These are phyloP conservation scores for Halictus rubicundus DNA, from an alignment of 1,140 invertebrate species.

Conservation along the genomic window DNA sequence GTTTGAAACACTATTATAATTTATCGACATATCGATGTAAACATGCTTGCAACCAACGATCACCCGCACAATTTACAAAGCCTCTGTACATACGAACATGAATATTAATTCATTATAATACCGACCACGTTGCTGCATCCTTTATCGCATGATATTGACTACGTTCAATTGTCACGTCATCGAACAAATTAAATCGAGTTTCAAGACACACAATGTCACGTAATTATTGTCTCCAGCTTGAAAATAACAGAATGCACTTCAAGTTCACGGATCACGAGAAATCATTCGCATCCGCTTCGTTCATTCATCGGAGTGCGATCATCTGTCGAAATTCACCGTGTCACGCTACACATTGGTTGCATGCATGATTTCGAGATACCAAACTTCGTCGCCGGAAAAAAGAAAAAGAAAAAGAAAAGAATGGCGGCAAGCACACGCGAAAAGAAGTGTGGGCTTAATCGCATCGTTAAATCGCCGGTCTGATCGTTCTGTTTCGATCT, in stretches of 20 bases:
- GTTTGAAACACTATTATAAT: background rate
- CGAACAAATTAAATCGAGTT: background rate
- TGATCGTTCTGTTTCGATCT: constrained; percentile 16
- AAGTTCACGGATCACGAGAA: background rate
- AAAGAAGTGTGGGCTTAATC: background rate
- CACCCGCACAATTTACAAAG: background rate
- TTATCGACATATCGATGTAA: background rate
- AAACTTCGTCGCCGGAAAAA: background rate
- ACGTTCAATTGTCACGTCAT: background rate
- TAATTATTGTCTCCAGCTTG: background rate
- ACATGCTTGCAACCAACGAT: constrained; percentile 35
- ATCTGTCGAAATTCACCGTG: background rate
- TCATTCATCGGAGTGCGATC: background rate
- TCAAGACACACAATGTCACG: background rate
- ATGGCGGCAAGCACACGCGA: background rate
- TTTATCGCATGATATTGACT: background rate
- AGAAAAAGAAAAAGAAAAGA: background rate
- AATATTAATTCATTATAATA: background rate
- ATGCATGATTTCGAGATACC: constrained; percentile 37
- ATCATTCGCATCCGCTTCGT: constrained; percentile 5
- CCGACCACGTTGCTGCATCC: background rate
- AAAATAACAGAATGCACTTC: background rate
- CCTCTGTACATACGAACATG: too few relatives aligned
- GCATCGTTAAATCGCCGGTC: background rate
- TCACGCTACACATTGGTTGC: constrained; percentile 41